Evolutionary conservation across 2,113 vertebrate species (phyloP), one percentile per base, ranked within the genome.

Genomic region (Ursus arctos): DNA sequence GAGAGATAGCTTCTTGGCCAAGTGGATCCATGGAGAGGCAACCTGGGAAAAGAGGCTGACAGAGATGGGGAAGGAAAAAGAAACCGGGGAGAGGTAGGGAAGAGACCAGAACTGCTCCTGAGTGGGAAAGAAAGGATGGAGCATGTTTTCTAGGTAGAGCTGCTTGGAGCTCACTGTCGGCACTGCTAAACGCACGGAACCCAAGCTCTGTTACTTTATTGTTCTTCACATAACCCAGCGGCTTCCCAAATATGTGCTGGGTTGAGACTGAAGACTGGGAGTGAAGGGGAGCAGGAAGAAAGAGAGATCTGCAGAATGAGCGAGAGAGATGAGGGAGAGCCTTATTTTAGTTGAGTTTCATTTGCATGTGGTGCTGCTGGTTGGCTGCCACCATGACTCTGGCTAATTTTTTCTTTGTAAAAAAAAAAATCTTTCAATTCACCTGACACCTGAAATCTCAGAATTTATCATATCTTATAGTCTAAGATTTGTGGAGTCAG

Each of bases 311-410:
- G 31, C 59, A 57, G 49, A 87, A 36, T 5, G 43, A 28, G 19
- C 0, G 26, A 21, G 26, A 18, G 40, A 63, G 14, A 33, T 19
- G 36, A 51, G 79, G 22, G 8, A 72, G 10, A 77, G 36, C 2
- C 51, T 55, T 21, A 4, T 24, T 12, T 63, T 33, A 19, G 6
- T 0, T 49, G 31, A 72, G 9, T 10, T 53, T 36, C 6, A 47
- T 49, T 65, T 40, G 13, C 7, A 53, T 2, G 9, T 47, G 6
- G 0, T 47, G 9, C 33, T 28, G n/a, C 33, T 28, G n/a, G 6
- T 33, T 26, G 40, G 3, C 18, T 4, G n/a, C 16, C 28, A 40
- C 19, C 26, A n/a, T 2, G 40, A 8, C 1, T 0, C 4, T 47
- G 19, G 26, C 63, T 67, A 26, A 19, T 22, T 36, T 57, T 95